Percentiles rank a stretch among this genome's conserved stretches.
phyloP scores from a whole-genome alignment of 2,797 vertebrate species.

The Anisognathus igniventris region DNA sequence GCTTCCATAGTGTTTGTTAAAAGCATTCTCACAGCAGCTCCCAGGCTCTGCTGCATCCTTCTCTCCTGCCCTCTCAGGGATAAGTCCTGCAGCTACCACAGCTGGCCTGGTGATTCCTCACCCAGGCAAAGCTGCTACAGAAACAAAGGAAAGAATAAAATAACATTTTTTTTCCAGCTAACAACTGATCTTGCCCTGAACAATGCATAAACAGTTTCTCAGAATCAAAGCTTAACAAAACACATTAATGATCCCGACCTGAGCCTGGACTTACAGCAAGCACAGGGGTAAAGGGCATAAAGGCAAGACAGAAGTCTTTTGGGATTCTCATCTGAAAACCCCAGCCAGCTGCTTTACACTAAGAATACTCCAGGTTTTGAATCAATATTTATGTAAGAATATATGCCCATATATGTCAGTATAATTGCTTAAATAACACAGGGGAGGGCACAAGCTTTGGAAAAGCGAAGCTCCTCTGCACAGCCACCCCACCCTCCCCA shows the following conservation, averaged over 20 bases:
- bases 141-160: not conserved
- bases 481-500: not conserved
- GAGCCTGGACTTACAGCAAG: not conserved
- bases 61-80: not conserved
- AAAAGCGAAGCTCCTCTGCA: not conserved
- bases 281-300: accelerated
- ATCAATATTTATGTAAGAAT: not conserved
- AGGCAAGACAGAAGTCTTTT: not conserved
- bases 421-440: not conserved
- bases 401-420: not conserved
- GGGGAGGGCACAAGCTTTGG: not conserved
- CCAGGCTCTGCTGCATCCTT: not conserved
- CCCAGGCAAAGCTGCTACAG: not conserved
- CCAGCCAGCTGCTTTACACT: not conserved
- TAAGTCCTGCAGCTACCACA: not conserved
- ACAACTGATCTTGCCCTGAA: not conserved
- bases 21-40: not conserved
- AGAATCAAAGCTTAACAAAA: not conserved
- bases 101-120: not conserved
- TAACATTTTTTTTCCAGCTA: not conserved
- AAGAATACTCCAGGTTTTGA: not conserved
- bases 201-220: not conserved
- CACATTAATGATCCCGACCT: not conserved
- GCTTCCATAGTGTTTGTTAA: not conserved
- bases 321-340: not conserved